These are phyloP conservation scores for Chaitophorus viminalis DNA, from an alignment of 2,888 invertebrate species.

Conservation along the genomic window DNA sequence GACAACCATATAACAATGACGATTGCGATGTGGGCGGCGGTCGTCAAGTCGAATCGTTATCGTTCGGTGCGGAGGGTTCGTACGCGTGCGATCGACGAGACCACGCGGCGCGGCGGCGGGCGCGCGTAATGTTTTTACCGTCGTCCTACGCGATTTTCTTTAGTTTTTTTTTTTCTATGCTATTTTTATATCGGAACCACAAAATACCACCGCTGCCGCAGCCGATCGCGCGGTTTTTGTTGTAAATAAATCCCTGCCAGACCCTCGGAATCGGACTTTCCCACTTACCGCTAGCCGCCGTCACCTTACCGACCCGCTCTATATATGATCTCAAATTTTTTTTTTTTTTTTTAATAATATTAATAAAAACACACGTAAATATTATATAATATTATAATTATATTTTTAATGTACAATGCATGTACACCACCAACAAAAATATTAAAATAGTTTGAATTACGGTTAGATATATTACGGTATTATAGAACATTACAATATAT, in stretches of 20 bases:
- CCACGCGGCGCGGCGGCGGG: conserved; percentile 40
- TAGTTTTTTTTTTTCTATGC: conserved; percentile 3
- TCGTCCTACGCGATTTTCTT: conserved; percentile 41
- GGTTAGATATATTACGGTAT: no score
- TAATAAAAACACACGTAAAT: no score
- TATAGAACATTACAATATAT: no score
- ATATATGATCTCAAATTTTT: not conserved
- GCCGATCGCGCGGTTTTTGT: conserved; percentile 29
- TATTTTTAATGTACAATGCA: no score
- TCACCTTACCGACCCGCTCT: not conserved
- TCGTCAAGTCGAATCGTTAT: not conserved
- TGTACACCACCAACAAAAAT: no score
- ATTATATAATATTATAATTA: no score
- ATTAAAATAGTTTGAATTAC: no score
- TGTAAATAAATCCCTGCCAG: conserved; percentile 38
- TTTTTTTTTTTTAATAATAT: no score
- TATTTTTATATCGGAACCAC: conserved; percentile 54
- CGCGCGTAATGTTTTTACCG: conserved; percentile 32
- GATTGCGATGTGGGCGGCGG: no score
- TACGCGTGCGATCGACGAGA: conserved; percentile 2
- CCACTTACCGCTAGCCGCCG: not conserved
- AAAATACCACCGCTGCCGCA: conserved; percentile 26
- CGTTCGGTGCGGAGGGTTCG: not conserved
- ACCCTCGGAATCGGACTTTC: conserved; percentile 10
- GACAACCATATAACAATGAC: no score